Evolutionary conservation across 2,888 invertebrate species (phyloP).

Genomic region (Entomobrya proxima): DNA sequence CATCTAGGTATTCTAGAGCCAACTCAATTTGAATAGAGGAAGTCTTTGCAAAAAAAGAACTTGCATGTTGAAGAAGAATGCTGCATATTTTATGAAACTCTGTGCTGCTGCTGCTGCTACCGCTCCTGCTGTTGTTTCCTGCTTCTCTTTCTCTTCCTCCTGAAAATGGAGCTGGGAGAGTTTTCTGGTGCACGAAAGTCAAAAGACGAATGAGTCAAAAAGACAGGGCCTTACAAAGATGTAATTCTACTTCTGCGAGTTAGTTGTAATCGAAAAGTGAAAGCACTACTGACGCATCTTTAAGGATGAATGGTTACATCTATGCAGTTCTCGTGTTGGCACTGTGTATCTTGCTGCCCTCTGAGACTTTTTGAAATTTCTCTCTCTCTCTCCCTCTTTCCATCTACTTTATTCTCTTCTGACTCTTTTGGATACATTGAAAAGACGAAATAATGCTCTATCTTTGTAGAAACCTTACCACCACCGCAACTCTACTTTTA

Average conservation of each 20-base stretch:
- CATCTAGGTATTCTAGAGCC: background rate
- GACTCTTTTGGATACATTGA: no score
- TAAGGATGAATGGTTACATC: conserved; percentile 22
- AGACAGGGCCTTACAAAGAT: background rate
- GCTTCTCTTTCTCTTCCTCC: background rate
- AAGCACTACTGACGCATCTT: conserved; percentile 35
- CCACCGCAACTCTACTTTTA: no score
- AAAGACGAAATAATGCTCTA: no score
- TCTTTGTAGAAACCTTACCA: no score
- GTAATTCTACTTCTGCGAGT: background rate
- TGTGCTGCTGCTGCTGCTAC: background rate
- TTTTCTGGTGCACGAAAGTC: background rate
- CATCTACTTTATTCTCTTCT: no score
- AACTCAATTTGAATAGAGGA: background rate
- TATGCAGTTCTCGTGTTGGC: background rate
- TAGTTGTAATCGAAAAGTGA: background rate
- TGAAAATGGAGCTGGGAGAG: background rate
- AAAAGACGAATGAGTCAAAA: conserved; percentile 5
- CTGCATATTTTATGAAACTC: conserved; percentile 24
- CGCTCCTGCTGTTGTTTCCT: background rate
- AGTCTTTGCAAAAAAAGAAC: background rate
- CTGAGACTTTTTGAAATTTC: background rate
- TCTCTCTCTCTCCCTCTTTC: no score
- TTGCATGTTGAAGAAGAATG: background rate
- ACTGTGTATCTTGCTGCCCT: background rate